phyloP scores from a whole-genome alignment of 2,888 invertebrate species.

The Epinotia bilunana region DNA sequence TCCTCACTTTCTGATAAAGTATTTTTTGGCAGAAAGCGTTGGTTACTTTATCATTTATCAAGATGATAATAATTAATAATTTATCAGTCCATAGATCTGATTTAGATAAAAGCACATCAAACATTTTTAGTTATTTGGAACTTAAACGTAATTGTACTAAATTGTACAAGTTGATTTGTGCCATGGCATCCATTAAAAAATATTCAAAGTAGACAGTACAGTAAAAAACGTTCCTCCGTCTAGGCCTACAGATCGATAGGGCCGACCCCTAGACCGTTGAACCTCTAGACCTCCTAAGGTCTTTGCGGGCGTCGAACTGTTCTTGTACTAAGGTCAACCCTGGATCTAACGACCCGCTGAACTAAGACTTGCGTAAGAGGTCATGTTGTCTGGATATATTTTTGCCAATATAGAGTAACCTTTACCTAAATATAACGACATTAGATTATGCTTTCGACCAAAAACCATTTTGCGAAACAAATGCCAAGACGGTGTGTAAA shows the following conservation, averaged over 20 bases:
- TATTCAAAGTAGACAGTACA: neutral
- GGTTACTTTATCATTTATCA: too few species aligned
- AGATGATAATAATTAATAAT: too few species aligned
- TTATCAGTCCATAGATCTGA: too few species aligned
- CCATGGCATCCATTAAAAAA: neutral
- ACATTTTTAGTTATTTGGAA: too few species aligned
- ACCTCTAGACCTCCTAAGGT: conserved; percentile 35
- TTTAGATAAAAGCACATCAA: too few species aligned
- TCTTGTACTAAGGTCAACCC: conserved; percentile 14
- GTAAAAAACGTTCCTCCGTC: neutral
- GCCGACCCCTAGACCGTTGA: conserved; percentile 42
- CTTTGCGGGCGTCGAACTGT: conserved; percentile 29
- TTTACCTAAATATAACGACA: neutral
- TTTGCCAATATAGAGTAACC: neutral
- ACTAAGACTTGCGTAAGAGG: conserved; percentile 7
- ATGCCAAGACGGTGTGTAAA: too few species aligned
- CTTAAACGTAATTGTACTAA: too few species aligned
- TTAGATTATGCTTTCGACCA: too few species aligned
- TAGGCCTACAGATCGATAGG: conserved; percentile 38
- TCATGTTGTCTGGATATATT: conserved; percentile 9
- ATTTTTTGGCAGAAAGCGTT: too few species aligned
- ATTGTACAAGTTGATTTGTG: too few species aligned
- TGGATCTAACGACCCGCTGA: conserved; percentile 11
- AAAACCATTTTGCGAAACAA: too few species aligned
- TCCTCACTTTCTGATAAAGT: too few species aligned